A percentile compares a stretch with the other conserved stretches of the same genome.
Evolutionary conservation across 2,797 vertebrate genomes (phyloP).

Genomic region (Brachymystax lenok): DNA sequence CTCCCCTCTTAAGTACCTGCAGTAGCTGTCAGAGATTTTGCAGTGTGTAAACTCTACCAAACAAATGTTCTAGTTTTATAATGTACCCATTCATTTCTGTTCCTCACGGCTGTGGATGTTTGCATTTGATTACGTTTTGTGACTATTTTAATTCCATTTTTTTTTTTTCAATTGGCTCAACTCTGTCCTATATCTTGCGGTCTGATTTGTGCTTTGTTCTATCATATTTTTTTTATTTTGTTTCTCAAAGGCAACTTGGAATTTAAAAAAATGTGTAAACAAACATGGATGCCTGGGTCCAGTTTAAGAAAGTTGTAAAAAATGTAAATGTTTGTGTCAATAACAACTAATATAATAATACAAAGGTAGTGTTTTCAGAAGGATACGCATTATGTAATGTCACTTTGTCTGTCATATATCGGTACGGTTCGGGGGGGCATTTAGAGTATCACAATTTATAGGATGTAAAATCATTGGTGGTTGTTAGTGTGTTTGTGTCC

Average conservation of each 20-base stretch:
- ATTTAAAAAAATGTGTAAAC: constrained; percentile 54
- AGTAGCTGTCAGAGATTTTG: background rate
- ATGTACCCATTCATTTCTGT: constrained; percentile 1
- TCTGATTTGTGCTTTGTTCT: constrained; percentile 19
- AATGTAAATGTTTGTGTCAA: constrained; percentile 52
- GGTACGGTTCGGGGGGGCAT: constrained; percentile 45
- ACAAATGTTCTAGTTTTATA: constrained; percentile 9
- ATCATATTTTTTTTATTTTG: constrained; percentile 30
- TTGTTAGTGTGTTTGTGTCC: constrained; percentile 74
- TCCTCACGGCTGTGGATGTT: constrained; percentile 12
- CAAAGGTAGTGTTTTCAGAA: constrained; percentile 57
- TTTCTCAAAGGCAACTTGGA: constrained; percentile 42
- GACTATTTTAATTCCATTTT: background rate
- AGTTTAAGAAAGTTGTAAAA: constrained; percentile 54
- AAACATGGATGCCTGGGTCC: constrained; percentile 53
- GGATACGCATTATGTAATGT: constrained; percentile 48
- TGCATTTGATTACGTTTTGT: constrained; percentile 7
- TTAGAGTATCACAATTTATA: constrained; percentile 63
- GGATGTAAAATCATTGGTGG: constrained; percentile 71
- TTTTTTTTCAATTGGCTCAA: constrained; percentile 6
- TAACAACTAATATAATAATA: constrained; percentile 48
- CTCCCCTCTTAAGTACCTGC: background rate
- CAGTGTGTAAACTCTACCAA: constrained; percentile 5
- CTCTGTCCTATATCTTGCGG: constrained; percentile 13
- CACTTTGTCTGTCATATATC: constrained; percentile 43